A percentile compares a stretch with the other conserved stretches of the same genome.
These are phyloP conservation scores for Fratercula arctica DNA, from an alignment of 2,797 vertebrate species.

Conservation along the genomic window DNA sequence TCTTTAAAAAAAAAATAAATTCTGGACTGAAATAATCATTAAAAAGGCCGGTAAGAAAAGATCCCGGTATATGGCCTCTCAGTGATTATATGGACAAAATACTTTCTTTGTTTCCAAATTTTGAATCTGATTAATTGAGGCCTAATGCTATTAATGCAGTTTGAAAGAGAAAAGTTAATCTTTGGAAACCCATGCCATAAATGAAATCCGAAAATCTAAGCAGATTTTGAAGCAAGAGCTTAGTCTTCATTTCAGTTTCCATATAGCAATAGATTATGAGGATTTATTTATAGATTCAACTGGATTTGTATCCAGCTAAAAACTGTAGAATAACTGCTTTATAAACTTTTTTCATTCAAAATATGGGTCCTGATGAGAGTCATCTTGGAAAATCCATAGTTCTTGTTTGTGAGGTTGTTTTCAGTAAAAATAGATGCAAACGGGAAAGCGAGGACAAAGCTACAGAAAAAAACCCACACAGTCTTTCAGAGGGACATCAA, in stretches of 20 bases:
- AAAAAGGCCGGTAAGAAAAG: constrained; percentile 64
- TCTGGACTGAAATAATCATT: constrained; percentile 66
- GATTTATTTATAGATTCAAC: constrained; percentile 13
- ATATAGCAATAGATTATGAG: not conserved
- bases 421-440: not conserved
- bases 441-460: not conserved
- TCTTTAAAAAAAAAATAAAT: constrained; percentile 38
- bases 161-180: constrained; percentile 71
- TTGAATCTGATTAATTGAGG: constrained; percentile 72
- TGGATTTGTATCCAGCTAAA: not conserved
- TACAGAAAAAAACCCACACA: not conserved
- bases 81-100: constrained; percentile 70
- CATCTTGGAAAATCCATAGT: not conserved
- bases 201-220: constrained; percentile 58
- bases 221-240: constrained; percentile 42
- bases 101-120: constrained; percentile 73
- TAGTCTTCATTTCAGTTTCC: constrained; percentile 48
- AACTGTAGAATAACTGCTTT: not conserved
- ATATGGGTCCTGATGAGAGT: not conserved
- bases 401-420: not conserved
- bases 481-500: not conserved
- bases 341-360: not conserved
- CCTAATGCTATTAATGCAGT: constrained; percentile 69
- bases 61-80: constrained; percentile 49
- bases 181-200: constrained; percentile 61